Conservation (phyloP, 1,140 invertebrate genomes). For the Drosophila repletoides region DNA sequence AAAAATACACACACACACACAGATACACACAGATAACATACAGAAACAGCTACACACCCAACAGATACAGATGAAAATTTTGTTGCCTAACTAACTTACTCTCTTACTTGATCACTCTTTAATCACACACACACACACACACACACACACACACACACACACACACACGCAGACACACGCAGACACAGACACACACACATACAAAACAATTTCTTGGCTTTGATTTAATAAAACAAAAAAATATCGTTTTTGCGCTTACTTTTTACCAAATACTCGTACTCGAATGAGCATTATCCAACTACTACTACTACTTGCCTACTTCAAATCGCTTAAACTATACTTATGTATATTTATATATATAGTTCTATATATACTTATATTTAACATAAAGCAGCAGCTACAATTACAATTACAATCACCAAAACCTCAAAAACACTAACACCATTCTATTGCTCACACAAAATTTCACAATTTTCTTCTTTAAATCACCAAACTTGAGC, state of each 20-base stretch:
- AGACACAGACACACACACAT: background rate
- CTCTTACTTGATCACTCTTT: too few relatives aligned
- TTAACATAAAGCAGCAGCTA: conserved; percentile 19
- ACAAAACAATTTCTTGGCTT: conserved; percentile 23
- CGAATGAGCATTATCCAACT: conserved; percentile 68
- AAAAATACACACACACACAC: conserved; percentile 12
- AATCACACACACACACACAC: too few relatives aligned
- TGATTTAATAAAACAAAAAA: too few relatives aligned
- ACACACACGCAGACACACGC: background rate
- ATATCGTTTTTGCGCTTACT: conserved; percentile 27
- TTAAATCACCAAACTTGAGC: background rate
- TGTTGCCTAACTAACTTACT: conserved; percentile 5
- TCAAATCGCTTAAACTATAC: conserved; percentile 66
- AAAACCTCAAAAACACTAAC: background rate
- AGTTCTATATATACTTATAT: conserved; percentile 29
- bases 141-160: background rate
- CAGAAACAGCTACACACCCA: background rate
- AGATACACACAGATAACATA: conserved; percentile 8
- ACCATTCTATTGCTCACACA: conserved; percentile 1
- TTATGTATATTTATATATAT: conserved; percentile 55
- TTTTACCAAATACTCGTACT: conserved; percentile 41
- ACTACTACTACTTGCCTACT: conserved; percentile 62
- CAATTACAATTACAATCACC: conserved; percentile 20
- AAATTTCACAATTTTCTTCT: conserved; percentile 8
- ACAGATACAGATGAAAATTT: conserved; percentile 1